phyloP scores from a whole-genome alignment of 92 coral and sea anemone genomes.

The Bergia puertoricense region DNA sequence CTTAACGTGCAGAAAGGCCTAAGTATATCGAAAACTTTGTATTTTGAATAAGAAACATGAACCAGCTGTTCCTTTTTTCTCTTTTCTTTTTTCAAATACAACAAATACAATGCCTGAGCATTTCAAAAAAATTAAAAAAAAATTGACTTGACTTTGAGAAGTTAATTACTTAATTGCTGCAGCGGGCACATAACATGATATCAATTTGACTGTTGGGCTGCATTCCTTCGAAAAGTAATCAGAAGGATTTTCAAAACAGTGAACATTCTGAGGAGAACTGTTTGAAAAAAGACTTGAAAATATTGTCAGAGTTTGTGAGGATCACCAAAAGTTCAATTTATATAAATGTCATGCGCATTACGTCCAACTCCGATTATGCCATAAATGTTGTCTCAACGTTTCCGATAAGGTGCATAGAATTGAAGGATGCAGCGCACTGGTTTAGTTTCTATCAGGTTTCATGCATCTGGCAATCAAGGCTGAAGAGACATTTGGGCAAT shows the following conservation, averaged over 20 bases:
- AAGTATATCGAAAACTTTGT: neutral
- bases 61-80: neutral
- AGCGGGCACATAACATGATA: neutral
- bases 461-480: neutral
- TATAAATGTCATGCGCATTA: neutral
- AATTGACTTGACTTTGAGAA: neutral
- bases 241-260: neutral
- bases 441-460: neutral
- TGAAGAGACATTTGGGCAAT: neutral
- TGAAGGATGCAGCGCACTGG: neutral
- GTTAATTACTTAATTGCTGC: neutral
- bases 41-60: neutral
- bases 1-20: neutral
- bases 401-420: neutral
- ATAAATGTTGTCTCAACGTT: neutral
- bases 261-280: neutral
- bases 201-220: neutral
- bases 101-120: neutral
- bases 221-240: neutral
- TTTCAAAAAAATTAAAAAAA: too few species aligned
- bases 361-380: neutral
- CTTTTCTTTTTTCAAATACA: too few species aligned
- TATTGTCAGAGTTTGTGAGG: neutral
- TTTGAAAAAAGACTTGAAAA: neutral
- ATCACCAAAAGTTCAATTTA: neutral